Conservation (phyloP, 2,797 vertebrate genomes). For the Rhinogobio ventralis region DNA sequence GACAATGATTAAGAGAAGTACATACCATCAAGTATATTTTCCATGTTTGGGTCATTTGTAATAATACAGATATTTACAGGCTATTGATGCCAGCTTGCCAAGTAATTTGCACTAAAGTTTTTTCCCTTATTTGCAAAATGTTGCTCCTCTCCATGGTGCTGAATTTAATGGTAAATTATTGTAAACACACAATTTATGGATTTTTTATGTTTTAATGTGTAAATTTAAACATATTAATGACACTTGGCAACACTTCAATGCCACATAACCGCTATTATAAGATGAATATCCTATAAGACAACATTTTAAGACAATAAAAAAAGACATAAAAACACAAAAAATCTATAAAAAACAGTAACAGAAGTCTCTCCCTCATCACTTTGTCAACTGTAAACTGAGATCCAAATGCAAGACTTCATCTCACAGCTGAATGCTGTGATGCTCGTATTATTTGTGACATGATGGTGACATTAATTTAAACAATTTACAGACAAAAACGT, state of each 20-base stretch:
- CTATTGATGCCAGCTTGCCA: not conserved
- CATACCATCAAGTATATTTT: too few relatives aligned
- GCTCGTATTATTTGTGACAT: not conserved
- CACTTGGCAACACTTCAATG: not conserved
- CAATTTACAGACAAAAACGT: not conserved
- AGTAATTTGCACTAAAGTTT: not conserved
- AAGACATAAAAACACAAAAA: too few relatives aligned
- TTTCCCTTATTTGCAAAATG: not conserved
- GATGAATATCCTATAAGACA: not conserved
- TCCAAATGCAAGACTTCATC: not conserved
- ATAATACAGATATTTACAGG: not conserved
- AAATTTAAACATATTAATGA: not conserved
- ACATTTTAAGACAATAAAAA: not conserved
- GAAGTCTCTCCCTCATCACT: not conserved
- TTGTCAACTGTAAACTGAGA: not conserved
- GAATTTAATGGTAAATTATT: constrained; percentile 4
- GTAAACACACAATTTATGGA: not conserved
- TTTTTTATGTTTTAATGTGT: not conserved
- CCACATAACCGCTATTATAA: not conserved
- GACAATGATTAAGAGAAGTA: not conserved
- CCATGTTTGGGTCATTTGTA: not conserved
- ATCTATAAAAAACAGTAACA: not conserved
- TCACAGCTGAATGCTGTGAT: not conserved
- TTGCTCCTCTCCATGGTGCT: constrained; percentile 43
- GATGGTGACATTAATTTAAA: not conserved